Evolutionary conservation across 2,888 invertebrate species (phyloP).

Genomic region (Cantharis nigra): DNA sequence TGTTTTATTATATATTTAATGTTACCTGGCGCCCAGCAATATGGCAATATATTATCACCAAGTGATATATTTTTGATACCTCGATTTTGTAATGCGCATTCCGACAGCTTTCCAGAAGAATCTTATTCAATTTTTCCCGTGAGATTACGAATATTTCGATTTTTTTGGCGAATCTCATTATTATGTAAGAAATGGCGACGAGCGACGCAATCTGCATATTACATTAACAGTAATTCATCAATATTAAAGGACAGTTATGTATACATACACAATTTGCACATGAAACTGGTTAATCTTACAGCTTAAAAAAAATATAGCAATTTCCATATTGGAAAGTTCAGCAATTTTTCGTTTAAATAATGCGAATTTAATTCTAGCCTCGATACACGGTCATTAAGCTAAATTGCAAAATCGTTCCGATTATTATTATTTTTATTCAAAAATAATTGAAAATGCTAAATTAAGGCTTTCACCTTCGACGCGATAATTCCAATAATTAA

Average conservation of each 20-base stretch:
- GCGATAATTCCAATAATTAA: background rate
- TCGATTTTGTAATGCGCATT: background rate
- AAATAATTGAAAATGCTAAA: slow-evolving; percentile 24
- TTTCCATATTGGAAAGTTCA: background rate
- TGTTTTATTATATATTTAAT: no score
- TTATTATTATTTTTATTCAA: background rate
- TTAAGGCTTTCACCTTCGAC: slow-evolving; percentile 29
- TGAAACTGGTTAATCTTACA: background rate
- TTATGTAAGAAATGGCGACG: background rate
- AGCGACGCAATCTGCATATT: background rate
- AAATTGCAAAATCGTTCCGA: background rate
- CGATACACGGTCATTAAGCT: background rate
- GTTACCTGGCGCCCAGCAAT: no score
- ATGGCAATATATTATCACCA: no score
- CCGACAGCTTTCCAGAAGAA: background rate
- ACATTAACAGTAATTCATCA: background rate
- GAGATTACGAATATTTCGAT: background rate
- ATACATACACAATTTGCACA: background rate
- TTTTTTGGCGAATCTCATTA: background rate
- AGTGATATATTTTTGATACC: no score
- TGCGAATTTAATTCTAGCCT: slow-evolving; percentile 6
- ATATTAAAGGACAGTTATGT: background rate
- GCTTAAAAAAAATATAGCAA: background rate
- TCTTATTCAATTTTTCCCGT: background rate
- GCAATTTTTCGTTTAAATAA: background rate